Base-by-base conservation (phyloP, 2,797 vertebrate genomes). In the Melopsittacus undulatus region DNA sequence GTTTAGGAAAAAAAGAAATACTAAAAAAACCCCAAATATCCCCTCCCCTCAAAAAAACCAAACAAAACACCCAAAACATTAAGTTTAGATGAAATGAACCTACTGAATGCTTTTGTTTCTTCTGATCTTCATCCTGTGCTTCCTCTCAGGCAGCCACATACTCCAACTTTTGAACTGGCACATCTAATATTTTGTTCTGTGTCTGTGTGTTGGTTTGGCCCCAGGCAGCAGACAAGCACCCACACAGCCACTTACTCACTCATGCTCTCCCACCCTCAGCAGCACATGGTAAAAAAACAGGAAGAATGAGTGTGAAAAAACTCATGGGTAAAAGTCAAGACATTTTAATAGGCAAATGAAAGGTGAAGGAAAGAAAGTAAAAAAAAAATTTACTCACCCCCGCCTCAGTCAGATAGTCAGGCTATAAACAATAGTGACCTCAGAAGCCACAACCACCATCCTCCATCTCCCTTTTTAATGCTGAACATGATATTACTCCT, bases 311-410 rank as follows among this genome's bases (percentile, higher is more conserved):
- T 46, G 13, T 8, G 12, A 84, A 27, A 83, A 12, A 43, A 4
- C 1, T 68, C 3, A 27, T 14, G 14, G 4, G 3, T 62, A 17
- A 88, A 85, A 73, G n/a, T 38, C 27, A 62, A 63, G 29, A 12
- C 7, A 30, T 6, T 13, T 77, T 74, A 74, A 54, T n/a, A 80
- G 5, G 8, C 9, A 6, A 74, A n/a, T 7, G 6, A 26, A 29
- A 63, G 7, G 11, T 9, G 7, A 19, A 42, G 5, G 8, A 27
- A 11, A 16, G 7, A 8, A 12, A 10, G 4, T 4, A n/a, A 23
- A 23, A 36, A n/a, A 30, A 34, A 9, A 11, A 45, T 26, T 4
- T 8, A 7, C 8, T 68, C 16, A 23, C 1, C 1, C 1, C 1
- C 2, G 21, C 4, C 22, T 26, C 0, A 1, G 5, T 30, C 10